Conservation (phyloP, 2,888 invertebrate genomes). For the Pegoplata infirma region DNA sequence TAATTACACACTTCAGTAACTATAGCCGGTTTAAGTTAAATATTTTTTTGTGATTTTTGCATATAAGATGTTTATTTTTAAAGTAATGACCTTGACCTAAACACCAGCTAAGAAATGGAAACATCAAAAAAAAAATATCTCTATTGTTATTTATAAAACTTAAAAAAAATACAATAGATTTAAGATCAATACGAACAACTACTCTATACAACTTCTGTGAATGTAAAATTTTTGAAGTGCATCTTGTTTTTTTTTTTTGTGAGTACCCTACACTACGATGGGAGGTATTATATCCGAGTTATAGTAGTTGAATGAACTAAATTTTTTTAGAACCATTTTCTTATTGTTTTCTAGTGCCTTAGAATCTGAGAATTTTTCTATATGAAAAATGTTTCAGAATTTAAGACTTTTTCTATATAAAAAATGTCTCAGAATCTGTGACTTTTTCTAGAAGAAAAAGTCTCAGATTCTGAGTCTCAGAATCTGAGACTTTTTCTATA, state of each 20-base stretch:
- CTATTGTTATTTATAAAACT: not conserved
- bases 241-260: not conserved
- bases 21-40: not conserved
- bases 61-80: not conserved
- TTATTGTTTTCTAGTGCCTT: no score
- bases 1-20: not conserved
- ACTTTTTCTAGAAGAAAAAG: no score
- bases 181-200: not conserved
- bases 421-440: no score
- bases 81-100: conserved; percentile 34
- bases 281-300: no score
- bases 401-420: no score
- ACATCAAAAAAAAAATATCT: not conserved
- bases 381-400: no score
- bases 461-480: no score
- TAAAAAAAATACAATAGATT: not conserved
- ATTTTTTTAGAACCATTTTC: no score
- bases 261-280: not conserved
- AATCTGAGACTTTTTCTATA: no score
- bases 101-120: not conserved
- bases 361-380: no score
- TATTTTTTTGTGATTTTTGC: not conserved
- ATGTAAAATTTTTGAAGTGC: not conserved
- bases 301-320: no score
- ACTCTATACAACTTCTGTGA: not conserved